These are phyloP conservation scores for Ceratosolen solmsi DNA, from an alignment of 1,140 invertebrate species.

Conservation along the genomic window DNA sequence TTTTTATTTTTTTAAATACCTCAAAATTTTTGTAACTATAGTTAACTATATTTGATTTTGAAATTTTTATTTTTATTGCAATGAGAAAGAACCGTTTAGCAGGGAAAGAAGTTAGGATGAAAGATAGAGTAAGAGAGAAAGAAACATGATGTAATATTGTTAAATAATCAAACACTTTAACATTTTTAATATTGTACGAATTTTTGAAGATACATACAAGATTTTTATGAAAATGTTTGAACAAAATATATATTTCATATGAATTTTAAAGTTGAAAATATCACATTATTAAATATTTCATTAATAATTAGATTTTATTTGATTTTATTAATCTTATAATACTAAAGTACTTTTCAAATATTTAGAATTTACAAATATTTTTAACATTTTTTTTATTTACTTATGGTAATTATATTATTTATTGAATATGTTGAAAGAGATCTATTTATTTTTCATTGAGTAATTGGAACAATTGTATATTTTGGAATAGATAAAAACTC, in stretches of 20 bases:
- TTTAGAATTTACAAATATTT: not conserved
- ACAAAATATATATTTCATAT: not conserved
- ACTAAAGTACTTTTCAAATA: not conserved
- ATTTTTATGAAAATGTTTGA: constrained; percentile 24
- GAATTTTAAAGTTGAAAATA: not conserved
- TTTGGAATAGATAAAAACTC: too few species aligned
- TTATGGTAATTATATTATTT: too few species aligned
- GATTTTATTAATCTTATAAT: not conserved
- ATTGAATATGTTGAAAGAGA: too few species aligned
- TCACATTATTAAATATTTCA: not conserved
- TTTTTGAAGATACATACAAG: not conserved
- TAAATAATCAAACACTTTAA: constrained; percentile 1
- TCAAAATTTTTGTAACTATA: too few species aligned
- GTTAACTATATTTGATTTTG: too few species aligned
- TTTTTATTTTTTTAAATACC: too few species aligned
- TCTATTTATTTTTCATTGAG: too few species aligned
- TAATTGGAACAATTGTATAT: too few species aligned
- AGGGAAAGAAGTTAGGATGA: not conserved
- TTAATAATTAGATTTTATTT: not conserved
- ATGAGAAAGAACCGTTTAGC: too few species aligned
- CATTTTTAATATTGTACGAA: constrained; percentile 15
- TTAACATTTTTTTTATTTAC: constrained; percentile 1
- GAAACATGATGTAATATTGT: not conserved
- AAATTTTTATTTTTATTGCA: too few species aligned
- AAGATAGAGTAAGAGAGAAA: too few species aligned